Evolutionary conservation across 2,888 invertebrate genomes (phyloP).

Genomic region (Cataglyphis albicans): DNA sequence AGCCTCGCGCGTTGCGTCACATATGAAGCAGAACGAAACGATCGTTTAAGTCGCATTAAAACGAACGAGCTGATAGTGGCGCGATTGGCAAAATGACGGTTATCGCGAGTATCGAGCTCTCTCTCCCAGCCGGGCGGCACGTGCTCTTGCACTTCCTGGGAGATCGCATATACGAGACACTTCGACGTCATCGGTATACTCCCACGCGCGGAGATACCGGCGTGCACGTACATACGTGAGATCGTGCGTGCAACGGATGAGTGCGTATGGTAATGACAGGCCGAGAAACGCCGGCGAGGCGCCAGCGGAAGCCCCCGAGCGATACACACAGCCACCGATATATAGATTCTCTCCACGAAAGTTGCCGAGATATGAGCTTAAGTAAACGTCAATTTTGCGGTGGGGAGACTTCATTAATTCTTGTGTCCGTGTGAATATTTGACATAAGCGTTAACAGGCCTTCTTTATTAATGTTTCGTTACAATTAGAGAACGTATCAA

Average conservation of each 20-base stretch:
- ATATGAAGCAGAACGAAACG: constrained; percentile 14
- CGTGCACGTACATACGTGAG: constrained; percentile 78
- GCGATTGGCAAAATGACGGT: constrained; percentile 22
- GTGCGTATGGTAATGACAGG: constrained; percentile 83
- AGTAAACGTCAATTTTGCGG: constrained; percentile 6
- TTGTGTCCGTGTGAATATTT: too few relatives aligned
- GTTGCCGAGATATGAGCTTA: constrained; percentile 26
- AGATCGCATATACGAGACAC: constrained; percentile 69
- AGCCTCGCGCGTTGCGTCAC: background rate
- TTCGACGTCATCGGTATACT: constrained; percentile 74
- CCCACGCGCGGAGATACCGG: constrained; percentile 76
- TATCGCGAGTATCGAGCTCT: constrained; percentile 40
- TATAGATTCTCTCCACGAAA: constrained; percentile 65
- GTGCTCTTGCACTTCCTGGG: constrained; percentile 59
- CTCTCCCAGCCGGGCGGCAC: constrained; percentile 38
- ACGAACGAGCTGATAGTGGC: constrained; percentile 49
- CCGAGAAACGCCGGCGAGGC: constrained; percentile 80
- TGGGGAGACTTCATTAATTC: constrained; percentile 15
- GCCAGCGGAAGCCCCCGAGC: constrained; percentile 79
- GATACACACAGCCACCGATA: constrained; percentile 67
- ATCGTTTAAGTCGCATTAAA: constrained; percentile 39
- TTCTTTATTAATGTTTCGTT: background rate
- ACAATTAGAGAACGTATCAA: background rate
- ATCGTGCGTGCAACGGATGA: constrained; percentile 80
- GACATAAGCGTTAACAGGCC: background rate